Conservation (phyloP, 2,797 vertebrate genomes). For the Todus mexicanus region DNA sequence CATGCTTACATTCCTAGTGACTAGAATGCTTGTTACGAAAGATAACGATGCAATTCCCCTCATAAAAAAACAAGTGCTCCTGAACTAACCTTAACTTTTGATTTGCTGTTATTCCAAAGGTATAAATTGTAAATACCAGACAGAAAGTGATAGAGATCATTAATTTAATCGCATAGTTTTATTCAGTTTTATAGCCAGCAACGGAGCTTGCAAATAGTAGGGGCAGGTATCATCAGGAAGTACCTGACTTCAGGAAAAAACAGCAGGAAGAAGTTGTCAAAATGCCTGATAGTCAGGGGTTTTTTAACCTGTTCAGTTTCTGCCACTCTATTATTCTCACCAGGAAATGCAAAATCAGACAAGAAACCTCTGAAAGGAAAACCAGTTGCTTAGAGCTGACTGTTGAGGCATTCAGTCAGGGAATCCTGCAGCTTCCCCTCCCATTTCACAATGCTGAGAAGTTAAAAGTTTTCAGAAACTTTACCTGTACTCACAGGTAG, state of each 20-base stretch:
- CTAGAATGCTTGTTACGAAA: neutral
- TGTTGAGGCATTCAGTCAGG: neutral
- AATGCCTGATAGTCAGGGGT: neutral
- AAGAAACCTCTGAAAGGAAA: neutral
- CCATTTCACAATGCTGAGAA: neutral
- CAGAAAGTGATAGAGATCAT: neutral
- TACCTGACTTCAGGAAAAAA: neutral
- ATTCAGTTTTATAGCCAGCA: neutral
- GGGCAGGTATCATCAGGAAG: neutral
- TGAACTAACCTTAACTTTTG: neutral
- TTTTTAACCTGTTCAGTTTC: neutral
- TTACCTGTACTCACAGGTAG: neutral
- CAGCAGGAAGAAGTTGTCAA: neutral
- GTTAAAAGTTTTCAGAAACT: neutral
- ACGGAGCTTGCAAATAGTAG: neutral
- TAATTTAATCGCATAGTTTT: neutral
- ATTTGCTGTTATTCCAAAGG: neutral
- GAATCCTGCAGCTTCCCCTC: neutral
- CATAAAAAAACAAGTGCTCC: neutral
- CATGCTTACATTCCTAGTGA: neutral
- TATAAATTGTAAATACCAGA: neutral
- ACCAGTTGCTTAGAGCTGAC: fast-evolving
- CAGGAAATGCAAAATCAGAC: neutral
- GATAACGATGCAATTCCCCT: neutral
- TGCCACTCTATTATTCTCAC: neutral